phyloP scores from a whole-genome alignment of 2,113 vertebrate genomes.

The Dicentrarchus labrax region DNA sequence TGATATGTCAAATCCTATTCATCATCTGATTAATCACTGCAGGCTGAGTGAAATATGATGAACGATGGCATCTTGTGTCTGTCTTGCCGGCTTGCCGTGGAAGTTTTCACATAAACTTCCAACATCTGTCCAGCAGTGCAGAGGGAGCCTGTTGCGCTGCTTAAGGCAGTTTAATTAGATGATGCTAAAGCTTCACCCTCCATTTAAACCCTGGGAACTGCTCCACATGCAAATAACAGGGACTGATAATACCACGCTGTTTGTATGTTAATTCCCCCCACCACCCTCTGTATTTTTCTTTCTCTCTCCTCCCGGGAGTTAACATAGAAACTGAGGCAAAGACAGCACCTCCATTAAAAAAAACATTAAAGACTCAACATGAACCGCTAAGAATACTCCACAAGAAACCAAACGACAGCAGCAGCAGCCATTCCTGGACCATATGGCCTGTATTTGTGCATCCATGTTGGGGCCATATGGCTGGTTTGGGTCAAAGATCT shows the following conservation, averaged over 20 bases:
- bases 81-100: neutral
- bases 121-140: conserved; percentile 32
- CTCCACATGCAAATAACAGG: conserved; percentile 32
- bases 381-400: conserved; percentile 31
- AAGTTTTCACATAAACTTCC: conserved; percentile 34
- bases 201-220: conserved; percentile 6
- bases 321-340: conserved; percentile 4
- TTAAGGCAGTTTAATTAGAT: conserved; percentile 38
- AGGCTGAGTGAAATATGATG: conserved; percentile 55
- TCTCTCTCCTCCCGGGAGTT: conserved; percentile 20
- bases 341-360: conserved; percentile 33
- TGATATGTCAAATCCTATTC: conserved; percentile 61
- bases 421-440: conserved; percentile 47
- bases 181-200: neutral
- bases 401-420: conserved; percentile 56
- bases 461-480: conserved; percentile 70
- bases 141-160: neutral
- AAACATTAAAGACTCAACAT: conserved; percentile 46
- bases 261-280: conserved; percentile 8
- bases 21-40: conserved; percentile 60
- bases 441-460: conserved; percentile 66
- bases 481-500: conserved; percentile 67
- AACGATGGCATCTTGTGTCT: conserved; percentile 49
- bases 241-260: conserved; percentile 12
- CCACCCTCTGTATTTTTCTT: neutral